Evolutionary conservation across 1,140 invertebrate genomes (phyloP), one percentile per base, ranked within the genome.

Genomic region (Papilio polyxenes): DNA sequence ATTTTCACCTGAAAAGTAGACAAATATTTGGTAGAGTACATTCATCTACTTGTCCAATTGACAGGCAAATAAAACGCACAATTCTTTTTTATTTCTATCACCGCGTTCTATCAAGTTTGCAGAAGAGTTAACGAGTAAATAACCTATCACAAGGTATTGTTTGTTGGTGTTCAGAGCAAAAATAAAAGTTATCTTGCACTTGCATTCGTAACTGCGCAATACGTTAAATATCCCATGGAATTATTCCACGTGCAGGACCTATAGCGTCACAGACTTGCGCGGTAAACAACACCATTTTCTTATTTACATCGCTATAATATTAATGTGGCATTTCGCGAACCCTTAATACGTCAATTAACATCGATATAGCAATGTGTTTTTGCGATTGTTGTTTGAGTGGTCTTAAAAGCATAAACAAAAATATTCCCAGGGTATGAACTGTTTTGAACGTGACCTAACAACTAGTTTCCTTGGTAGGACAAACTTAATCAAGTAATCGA

Each of bases 271-370:
- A 59, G 31, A 8, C 13, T 62, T 23, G 51, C 44, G 44, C 17
- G 10, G 76, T 78, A 78, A 78, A 78, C 76, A 78, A 59, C 23
- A 40, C 23, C 53, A 40, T 78, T 78, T 56, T 59, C 53, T 53
- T 78, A 78, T 59, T 78, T 62, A 78, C 20, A n/a, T 40, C 53
- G 76, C 31, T 37, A 56, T 59, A 78, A 78, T 48, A 77, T 77
- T 77, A 77, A 31, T 40, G 5, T 78, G 76, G 40, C 76, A 53
- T 78, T 78, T 78, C 53, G 51, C 31, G 76, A 56, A 78, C 37
- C 44, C 76, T 49, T 37, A 78, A 78, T 59, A 37, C 5, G 48
- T 13, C 49, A 77, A 53, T 10, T 10, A 56, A 53, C n/a, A 31
- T n/a, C 9, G 49, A 77, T 53, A 77, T 31, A 77, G 3, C 3